Percentiles rank a stretch among this genome's conserved stretches.
These are phyloP conservation scores for Lytechinus pictus DNA, from an alignment of 35 echinoderm and acorn worm species.

Conservation along the genomic window DNA sequence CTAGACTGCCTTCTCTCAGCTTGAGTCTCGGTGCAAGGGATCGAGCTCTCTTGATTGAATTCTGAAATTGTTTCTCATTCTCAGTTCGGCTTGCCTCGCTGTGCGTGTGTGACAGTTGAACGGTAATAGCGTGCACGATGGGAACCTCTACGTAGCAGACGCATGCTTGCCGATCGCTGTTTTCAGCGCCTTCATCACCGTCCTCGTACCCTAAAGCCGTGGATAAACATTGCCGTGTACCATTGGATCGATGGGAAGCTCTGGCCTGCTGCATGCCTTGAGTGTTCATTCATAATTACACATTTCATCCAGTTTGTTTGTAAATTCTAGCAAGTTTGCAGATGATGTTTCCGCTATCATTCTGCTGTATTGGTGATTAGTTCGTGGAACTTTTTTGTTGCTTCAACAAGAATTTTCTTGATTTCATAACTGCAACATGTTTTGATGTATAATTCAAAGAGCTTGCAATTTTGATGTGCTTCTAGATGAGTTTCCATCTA, in stretches of 20 bases:
- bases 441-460: neutral
- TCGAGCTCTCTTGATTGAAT: constrained; percentile 45
- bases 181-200: neutral
- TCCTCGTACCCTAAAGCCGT: neutral
- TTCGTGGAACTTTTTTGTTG: neutral
- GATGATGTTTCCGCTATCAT: neutral
- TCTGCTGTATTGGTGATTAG: neutral
- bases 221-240: neutral
- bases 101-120: neutral
- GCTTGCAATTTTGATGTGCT: neutral
- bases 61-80: constrained; percentile 47
- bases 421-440: neutral
- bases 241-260: neutral
- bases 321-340: neutral
- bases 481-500: neutral
- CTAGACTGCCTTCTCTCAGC: constrained; percentile 11
- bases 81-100: neutral
- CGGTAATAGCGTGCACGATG: neutral
- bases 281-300: neutral
- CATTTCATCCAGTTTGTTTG: neutral
- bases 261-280: neutral
- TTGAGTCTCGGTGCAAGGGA: constrained; percentile 7
- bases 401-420: neutral
- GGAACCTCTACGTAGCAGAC: neutral
- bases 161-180: neutral